These are phyloP conservation scores for Leucosticte australis DNA, from an alignment of 2,113 vertebrate genomes.

Conservation along the genomic window DNA sequence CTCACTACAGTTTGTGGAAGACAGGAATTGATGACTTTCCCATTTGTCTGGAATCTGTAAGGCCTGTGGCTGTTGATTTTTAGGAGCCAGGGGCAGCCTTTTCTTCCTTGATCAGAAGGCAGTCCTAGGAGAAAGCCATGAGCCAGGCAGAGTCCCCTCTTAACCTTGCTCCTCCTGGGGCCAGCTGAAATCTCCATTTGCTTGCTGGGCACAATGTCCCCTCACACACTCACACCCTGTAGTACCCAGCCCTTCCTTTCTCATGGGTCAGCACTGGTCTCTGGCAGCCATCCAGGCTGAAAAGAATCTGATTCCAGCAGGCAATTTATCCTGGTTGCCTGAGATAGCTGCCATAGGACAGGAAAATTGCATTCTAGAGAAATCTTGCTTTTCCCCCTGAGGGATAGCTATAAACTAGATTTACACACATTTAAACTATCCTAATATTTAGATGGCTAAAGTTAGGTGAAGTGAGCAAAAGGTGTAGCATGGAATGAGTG, in stretches of 20 bases:
- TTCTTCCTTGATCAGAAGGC: background rate
- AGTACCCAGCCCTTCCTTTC: background rate
- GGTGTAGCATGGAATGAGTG: background rate
- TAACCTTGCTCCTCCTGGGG: background rate
- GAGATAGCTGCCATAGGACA: background rate
- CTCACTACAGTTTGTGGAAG: background rate
- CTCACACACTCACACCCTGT: fast-evolving
- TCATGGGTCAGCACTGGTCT: background rate
- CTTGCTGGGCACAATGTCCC: background rate
- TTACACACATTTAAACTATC: conserved; percentile 1
- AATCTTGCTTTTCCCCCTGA: conserved; percentile 6
- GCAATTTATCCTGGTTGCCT: conserved; percentile 32
- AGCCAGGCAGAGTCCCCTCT: background rate
- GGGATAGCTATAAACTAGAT: conserved; percentile 15
- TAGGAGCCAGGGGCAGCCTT: background rate
- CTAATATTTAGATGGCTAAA: conserved; percentile 41
- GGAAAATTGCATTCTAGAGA: conserved; percentile 9
- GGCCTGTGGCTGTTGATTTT: background rate
- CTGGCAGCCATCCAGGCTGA: background rate
- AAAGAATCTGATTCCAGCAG: background rate
- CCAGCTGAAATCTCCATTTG: background rate
- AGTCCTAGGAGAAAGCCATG: background rate
- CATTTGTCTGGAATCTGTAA: background rate
- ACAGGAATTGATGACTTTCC: background rate
- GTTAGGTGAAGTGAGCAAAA: background rate